Evolutionary conservation across 2,113 vertebrate species (phyloP), one percentile per base, ranked within the genome.

Genomic region (Pipra filicauda): DNA sequence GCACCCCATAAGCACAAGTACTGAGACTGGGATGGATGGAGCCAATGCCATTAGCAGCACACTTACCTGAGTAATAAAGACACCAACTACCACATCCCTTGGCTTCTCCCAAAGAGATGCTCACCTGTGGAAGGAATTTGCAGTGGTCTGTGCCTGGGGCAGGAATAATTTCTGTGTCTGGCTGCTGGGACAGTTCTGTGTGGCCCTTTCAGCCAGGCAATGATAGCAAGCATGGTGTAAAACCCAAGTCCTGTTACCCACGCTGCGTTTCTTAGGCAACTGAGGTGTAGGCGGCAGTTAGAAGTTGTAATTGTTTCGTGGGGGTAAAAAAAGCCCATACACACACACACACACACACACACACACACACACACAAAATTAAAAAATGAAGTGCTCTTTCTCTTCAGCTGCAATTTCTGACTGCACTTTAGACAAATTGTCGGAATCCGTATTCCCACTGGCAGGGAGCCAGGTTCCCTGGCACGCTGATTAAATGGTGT

Each of bases 231-330:
- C 35, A 46, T 5, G 8, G 91, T 89, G 85, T 88, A 82, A 89
- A 96, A 78, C 72, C 39, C 0, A 0, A 87, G 74, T 88, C 66
- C 48, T 89, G 5, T 93, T 90, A 82, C 96, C 95, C 96, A 96
- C 75, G 43, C 95, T 86, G 75, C n/a, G 88, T 97, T 97, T 97
- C 96, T 97, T 81, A 87, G 96, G 96, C 97, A 97, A 96, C 97
- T 84, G 95, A 75, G 79, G 22, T 48, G 96, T 97, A 76, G 97
- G 96, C 0, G 48, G 93, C 51, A 94, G 84, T 75, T 88, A 88
- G 94, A 93, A 57, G 43, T 84, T 92, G 91, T 94, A 93, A 93
- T 96, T 96, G 88, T 96, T 96, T 95, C 28, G 7, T 39, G 9
- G 15, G 8, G 48, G 71, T 4, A 3, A 37, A 41, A 57, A 70